Percentiles rank a stretch among this genome's conserved stretches.
These are phyloP conservation scores for Drosophila longiperda DNA, from an alignment of 2,888 invertebrate species.

Conservation along the genomic window DNA sequence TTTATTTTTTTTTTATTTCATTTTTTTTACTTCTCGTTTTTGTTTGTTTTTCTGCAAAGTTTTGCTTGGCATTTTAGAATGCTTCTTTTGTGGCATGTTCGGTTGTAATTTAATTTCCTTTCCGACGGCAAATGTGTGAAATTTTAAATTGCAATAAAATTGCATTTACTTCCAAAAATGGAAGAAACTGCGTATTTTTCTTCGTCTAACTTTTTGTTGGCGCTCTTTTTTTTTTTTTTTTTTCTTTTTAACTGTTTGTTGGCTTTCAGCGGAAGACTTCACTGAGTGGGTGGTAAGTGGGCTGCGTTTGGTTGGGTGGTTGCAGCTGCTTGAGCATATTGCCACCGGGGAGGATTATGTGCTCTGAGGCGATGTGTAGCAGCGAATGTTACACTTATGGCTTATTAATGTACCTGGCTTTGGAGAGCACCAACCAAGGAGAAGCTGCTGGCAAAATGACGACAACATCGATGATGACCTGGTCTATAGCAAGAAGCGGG, in stretches of 20 bases:
- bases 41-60: conserved; percentile 17
- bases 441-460: conserved; percentile 33
- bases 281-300: conserved; percentile 1
- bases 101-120: conserved; percentile 39
- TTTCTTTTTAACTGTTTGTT: conserved; percentile 32
- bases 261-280: conserved; percentile 21
- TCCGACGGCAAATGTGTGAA: conserved; percentile 31
- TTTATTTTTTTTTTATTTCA: conserved; percentile 18
- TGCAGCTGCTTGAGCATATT: conserved; percentile 6
- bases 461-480: conserved; percentile 29
- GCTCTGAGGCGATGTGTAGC: conserved; percentile 21
- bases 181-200: conserved; percentile 4
- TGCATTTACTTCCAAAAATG: conserved; percentile 9
- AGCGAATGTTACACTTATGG: conserved; percentile 49
- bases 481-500: neutral
- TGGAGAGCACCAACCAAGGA: conserved; percentile 7
- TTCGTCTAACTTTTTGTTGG: neutral
- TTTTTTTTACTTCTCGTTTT: conserved; percentile 4
- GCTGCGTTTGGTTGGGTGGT: neutral
- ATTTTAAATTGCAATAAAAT: conserved; percentile 49
- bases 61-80: conserved; percentile 15
- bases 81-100: conserved; percentile 32
- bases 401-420: conserved; percentile 63
- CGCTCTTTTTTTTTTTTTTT: conserved; percentile 13
- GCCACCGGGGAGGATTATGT: conserved; percentile 10